phyloP scores from a whole-genome alignment of 2,113 vertebrate species.

The Cisticola juncidis region DNA sequence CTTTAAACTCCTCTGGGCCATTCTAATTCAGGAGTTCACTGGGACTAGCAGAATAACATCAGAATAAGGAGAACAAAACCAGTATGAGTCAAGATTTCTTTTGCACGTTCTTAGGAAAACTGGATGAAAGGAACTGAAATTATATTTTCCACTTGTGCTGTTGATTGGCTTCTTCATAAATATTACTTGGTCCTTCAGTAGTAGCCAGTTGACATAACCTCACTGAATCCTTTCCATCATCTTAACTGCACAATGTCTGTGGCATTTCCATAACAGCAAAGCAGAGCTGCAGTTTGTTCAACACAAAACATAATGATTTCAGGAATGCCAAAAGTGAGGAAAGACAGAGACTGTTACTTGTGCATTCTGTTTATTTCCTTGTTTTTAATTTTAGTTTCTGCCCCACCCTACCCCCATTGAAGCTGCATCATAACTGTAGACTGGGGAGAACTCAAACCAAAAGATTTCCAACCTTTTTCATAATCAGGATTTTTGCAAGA shows the following conservation, averaged over 20 bases:
- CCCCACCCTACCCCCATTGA: fast-evolving
- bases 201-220: neutral
- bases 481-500: neutral
- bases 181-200: neutral
- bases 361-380: neutral
- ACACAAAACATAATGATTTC: neutral
- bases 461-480: neutral
- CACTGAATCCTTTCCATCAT: neutral
- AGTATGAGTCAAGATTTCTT: neutral
- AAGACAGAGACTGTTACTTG: neutral
- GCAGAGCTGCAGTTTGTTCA: neutral
- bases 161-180: neutral
- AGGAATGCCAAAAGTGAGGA: neutral
- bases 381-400: neutral
- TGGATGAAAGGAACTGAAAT: neutral
- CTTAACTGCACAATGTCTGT: neutral
- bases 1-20: neutral
- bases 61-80: neutral
- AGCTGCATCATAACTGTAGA: neutral
- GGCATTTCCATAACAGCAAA: neutral
- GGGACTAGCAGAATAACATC: neutral
- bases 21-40: neutral
- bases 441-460: neutral
- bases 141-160: neutral
- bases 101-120: neutral